Evolutionary conservation across 2,797 vertebrate species (phyloP), one percentile per base, ranked within the genome.

Genomic region (Lutjanus argentimaculatus): DNA sequence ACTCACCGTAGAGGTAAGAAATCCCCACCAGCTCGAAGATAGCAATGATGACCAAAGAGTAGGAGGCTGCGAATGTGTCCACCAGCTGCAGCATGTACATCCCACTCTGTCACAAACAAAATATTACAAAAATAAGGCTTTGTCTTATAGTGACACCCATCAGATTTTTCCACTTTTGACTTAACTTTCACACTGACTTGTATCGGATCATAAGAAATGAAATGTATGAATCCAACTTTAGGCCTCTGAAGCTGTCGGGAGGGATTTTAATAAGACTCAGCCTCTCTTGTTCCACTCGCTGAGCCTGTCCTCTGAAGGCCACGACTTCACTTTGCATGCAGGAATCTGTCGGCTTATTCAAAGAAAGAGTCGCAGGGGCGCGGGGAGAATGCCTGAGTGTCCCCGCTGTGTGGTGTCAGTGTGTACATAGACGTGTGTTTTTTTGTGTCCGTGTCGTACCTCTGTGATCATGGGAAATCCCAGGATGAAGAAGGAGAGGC

Each of bases 391-490:
- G 49, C 36, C 46, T 3, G 6, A 77, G 59, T 0, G 12, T 22
- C 36, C 67, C 46, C 1, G 1, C 16, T 7, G 8, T 21, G 74
- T 64, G 19, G 30, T 64, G 22, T 55, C 46, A 9, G 30, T 11
- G 72, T 59, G 25, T 19, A 3, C 11, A 15, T 30, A 30, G 16
- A 48, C 43, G 65, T 59, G 51, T 48, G 70, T 79, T n/a, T 36
- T 25, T 57, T 3, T 19, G 48, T 57, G 67, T 25, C 8, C 0
- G 25, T 64, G 66, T 57, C 90, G 15, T 92, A 99, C 98, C 98
- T 99, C 98, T 71, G 96, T 99, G 91, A 99, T 98, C 98, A 99
- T 99, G n/a, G 98, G 98, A 72, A 99, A 99, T 5, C 98, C 98
- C 95, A 99, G 96, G 89, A 99, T 91, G 95, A 99, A 99, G 95